Evolutionary conservation across 2,113 vertebrate species (phyloP), one percentile per base, ranked within the genome.

Genomic region (Clarias gariepinus): DNA sequence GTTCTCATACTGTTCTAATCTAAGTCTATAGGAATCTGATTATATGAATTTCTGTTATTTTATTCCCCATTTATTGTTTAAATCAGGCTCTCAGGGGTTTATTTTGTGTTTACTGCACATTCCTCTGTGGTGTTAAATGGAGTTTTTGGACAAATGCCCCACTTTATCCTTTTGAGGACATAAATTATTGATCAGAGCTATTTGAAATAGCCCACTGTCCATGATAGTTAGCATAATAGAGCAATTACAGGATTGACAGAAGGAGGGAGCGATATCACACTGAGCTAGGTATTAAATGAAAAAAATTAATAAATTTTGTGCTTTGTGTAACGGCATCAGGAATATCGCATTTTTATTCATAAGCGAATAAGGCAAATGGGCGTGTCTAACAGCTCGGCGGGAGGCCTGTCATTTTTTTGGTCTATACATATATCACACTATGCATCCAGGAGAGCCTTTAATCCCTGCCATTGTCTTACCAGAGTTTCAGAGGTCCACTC

Each of bases 401-500:
- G 68, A 66, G 61, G 73, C 30, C 63, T 82, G 28, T 61, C 57
- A 63, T 63, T 85, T 73, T 85, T 47, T 47, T 47, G 6, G 47
- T 0, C 47, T 7, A 47, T 77, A 82, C 41, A 69, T 55, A 41
- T 15, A 61, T 81, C 69, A 86, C 68, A 52, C n/a, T 61, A 73
- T 73, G 85, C 55, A 73, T 86, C 66, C 57, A 30, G 68, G 19
- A 55, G 63, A 83, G 33, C 82, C 81, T 52, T 83, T 71, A 87
- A 88, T 87, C 76, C 28, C 81, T 84, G 64, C 84, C 63, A 52
- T 91, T 85, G 88, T 89, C 87, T 92, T 89, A 84, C 84, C 81
- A 89, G 85, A 90, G 79, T 52, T 53, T 86, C 53, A 76, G 89
- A 90, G 90, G 88, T 92, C 88, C 90, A 83, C 89, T 90, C 87